phyloP scores from a whole-genome alignment of 2,888 invertebrate species.

The Sycophila texana region DNA sequence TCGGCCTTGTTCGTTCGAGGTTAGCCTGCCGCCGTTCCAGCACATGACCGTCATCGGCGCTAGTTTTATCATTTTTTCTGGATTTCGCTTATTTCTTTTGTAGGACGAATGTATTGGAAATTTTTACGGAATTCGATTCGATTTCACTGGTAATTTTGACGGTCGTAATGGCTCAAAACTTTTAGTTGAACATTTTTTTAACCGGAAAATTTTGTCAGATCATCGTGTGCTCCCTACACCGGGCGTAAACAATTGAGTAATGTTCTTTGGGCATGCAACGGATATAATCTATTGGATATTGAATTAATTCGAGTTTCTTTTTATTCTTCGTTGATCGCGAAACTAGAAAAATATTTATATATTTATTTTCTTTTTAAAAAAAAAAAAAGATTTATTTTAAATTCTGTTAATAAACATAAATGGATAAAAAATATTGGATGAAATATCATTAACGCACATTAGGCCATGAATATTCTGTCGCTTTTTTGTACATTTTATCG shows the following conservation, averaged over 20 bases:
- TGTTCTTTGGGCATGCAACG: not conserved
- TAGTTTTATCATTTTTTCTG: slow-evolving; percentile 3
- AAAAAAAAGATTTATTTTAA: slow-evolving; percentile 20
- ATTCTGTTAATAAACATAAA: slow-evolving; percentile 11
- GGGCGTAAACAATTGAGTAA: slow-evolving; percentile 7
- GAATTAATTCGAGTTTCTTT: not conserved
- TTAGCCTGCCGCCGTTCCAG: too few relatives aligned
- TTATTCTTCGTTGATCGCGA: not conserved
- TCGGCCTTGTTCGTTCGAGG: too few relatives aligned
- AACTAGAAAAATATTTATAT: not conserved
- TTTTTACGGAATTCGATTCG: too few relatives aligned
- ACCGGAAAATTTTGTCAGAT: too few relatives aligned
- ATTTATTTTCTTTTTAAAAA: slow-evolving; percentile 18
- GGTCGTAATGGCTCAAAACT: too few relatives aligned
- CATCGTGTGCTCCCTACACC: not conserved
- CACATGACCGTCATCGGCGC: too few relatives aligned
- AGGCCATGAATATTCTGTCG: slow-evolving; percentile 19
- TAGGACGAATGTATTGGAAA: not conserved
- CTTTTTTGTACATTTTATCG: slow-evolving; percentile 18
- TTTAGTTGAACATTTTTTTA: not conserved
- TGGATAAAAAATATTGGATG: slow-evolving; percentile 19
- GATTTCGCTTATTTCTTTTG: not conserved
- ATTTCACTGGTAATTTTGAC: slow-evolving; percentile 20
- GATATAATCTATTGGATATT: not conserved
- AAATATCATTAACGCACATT: slow-evolving; percentile 26